A percentile compares a stretch with the other conserved stretches of the same genome.
phyloP scores from a whole-genome alignment of 2,888 invertebrate species.

The Synergus umbraculus region DNA sequence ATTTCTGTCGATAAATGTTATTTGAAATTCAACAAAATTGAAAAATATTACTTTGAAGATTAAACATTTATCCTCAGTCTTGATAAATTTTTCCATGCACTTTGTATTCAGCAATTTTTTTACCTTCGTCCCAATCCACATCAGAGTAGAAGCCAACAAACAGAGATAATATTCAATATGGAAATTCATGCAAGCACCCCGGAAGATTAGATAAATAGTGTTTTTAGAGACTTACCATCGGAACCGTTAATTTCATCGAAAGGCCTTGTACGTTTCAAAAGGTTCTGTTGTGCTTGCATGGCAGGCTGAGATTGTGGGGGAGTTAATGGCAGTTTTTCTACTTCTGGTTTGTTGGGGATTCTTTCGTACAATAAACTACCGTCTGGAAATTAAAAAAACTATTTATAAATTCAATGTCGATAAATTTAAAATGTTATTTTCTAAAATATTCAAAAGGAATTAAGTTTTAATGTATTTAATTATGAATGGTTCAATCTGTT shows the following conservation, averaged over 20 bases:
- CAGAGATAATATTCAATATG: slow-evolving; percentile 74
- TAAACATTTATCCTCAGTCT: background rate
- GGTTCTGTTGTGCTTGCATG: slow-evolving; percentile 77
- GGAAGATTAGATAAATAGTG: slow-evolving; percentile 1
- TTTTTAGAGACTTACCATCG: slow-evolving; percentile 84
- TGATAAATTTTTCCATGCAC: background rate
- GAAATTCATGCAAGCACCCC: slow-evolving; percentile 47
- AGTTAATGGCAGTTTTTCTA: slow-evolving; percentile 83
- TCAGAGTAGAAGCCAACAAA: slow-evolving; percentile 82
- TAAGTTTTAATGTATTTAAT: too few relatives aligned
- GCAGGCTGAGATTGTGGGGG: slow-evolving; percentile 75
- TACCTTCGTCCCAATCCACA: slow-evolving; percentile 83
- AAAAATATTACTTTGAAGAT: background rate
- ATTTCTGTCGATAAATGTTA: background rate
- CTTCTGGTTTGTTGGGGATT: slow-evolving; percentile 87
- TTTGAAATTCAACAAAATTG: background rate
- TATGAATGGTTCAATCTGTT: background rate
- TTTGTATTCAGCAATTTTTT: slow-evolving; percentile 65
- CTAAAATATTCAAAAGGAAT: too few relatives aligned
- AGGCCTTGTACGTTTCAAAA: slow-evolving; percentile 85
- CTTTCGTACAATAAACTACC: slow-evolving; percentile 93
- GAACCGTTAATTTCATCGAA: slow-evolving; percentile 94
- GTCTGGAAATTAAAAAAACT: slow-evolving; percentile 78
- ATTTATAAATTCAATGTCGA: slow-evolving; percentile 3
- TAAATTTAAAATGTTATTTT: too few relatives aligned